Base-by-base conservation (phyloP, 2,113 vertebrate genomes). In the Elaphurus davidianus region DNA sequence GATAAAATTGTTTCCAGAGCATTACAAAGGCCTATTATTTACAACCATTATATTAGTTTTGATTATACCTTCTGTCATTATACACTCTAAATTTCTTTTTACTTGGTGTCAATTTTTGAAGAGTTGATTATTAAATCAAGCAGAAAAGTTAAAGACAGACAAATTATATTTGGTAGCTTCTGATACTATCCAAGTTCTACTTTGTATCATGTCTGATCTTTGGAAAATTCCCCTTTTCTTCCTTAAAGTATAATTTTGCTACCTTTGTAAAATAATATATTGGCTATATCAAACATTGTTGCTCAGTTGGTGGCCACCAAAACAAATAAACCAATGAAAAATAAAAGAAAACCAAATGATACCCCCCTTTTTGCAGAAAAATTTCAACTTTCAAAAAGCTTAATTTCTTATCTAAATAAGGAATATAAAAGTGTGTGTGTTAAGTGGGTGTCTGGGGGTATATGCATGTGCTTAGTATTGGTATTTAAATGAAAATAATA, bases 51-150 rank as follows among this genome's bases (percentile, higher is more conserved):
- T 54, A 83, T n/a, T 60, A 25, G 25, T 36, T 93, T 89, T 86
- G 28, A 88, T 97, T 89, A 81, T 30, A 95, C 28, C 19, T 82
- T 92, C 87, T 71, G 9, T 89, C 64, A 95, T 84, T 90, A 17
- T 52, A 67, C 43, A 1, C 3, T 92, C 14, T 47, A 64, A 83
- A 87, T 92, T 52, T 97, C 95, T 7, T 13, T 95, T 98, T 91
- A 96, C 6, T 57, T 93, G 52, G 0, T 96, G 25, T 97, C 21
- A 94, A 3, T 62, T 97, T 97, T 96, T 96, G 23, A 74, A 96
- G 83, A 89, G 92, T 92, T 45, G 0, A 78, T 28, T 92, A 43
- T 13, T 90, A 97, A 74, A n/a, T 96, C 62, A 90, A 92, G 2
- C 0, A 28, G 0, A 97, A 97, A 67, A 96, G 28, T 83, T 89